Percentiles rank a stretch among this genome's conserved stretches.
Conservation (phyloP, 1,140 invertebrate species). For the Phymastichus coffea region DNA sequence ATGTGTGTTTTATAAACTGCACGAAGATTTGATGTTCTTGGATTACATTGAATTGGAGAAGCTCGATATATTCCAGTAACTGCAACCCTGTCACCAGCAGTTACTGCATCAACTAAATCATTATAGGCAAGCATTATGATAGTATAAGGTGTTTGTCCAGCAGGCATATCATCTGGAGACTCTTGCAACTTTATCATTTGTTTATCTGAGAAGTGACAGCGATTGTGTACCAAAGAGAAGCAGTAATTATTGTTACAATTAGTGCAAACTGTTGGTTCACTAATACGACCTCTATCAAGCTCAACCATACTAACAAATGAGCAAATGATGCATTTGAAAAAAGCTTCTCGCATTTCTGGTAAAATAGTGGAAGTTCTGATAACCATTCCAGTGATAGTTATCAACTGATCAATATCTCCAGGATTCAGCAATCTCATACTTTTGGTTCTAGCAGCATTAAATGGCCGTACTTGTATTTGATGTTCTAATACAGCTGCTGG, state of each 20-base stretch:
- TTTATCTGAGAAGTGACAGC: constrained; percentile 96
- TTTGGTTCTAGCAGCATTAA: constrained; percentile 88
- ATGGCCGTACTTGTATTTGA: constrained; percentile 97
- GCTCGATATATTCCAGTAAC: constrained; percentile 96
- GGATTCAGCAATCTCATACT: constrained; percentile 98
- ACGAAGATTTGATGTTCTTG: constrained; percentile 78
- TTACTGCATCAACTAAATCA: constrained; percentile 91
- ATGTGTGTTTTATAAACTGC: constrained; percentile 95
- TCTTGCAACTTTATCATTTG: constrained; percentile 98
- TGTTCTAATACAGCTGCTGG: constrained; percentile 84
- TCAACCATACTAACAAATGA: constrained; percentile 77
- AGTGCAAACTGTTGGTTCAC: constrained; percentile 91
- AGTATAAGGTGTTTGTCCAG: constrained; percentile 96
- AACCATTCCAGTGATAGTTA: constrained; percentile 97
- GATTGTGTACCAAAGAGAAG: constrained; percentile 92
- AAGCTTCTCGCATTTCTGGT: constrained; percentile 97
- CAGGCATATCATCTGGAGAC: constrained; percentile 98
- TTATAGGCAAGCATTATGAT: constrained; percentile 90
- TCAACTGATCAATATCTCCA: constrained; percentile 97
- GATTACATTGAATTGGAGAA: constrained; percentile 81
- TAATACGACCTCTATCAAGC: constrained; percentile 90
- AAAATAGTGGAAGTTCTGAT: constrained; percentile 93
- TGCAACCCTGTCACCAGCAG: constrained; percentile 91
- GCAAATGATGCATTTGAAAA: constrained; percentile 95
- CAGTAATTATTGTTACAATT: constrained; percentile 94